Evolutionary conservation across 53 echinoderm and acorn worm genomes (phyloP).

Genomic region (Echinarachnius parma): DNA sequence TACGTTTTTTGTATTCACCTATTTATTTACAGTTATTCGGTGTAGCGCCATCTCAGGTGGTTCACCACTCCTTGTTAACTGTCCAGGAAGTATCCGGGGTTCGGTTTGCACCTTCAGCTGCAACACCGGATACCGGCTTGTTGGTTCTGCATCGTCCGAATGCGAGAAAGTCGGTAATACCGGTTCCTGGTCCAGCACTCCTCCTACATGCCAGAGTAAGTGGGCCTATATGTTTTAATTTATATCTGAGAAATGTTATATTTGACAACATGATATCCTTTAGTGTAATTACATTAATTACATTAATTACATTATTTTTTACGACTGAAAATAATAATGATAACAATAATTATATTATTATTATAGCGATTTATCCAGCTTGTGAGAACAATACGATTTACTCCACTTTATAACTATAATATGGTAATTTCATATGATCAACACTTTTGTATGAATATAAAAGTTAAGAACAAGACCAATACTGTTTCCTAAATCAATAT

Average conservation of each 20-base stretch:
- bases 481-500: no score
- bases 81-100: slow-evolving; percentile 57
- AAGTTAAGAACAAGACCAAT: no score
- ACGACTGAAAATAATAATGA: no score
- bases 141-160: slow-evolving; percentile 2
- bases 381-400: no score
- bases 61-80: background rate
- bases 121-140: slow-evolving; percentile 43
- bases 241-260: background rate
- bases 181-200: slow-evolving; percentile 41
- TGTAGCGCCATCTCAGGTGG: slow-evolving; percentile 30
- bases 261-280: no score
- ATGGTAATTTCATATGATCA: no score
- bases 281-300: background rate
- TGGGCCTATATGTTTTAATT: background rate
- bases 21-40: slow-evolving; percentile 43
- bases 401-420: no score
- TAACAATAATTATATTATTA: no score
- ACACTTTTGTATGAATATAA: no score
- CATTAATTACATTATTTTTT: background rate
- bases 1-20: background rate
- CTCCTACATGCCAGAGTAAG: slow-evolving; percentile 47
- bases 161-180: slow-evolving; percentile 21
- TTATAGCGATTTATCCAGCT: no score
- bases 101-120: slow-evolving; percentile 54